Evolutionary conservation across 2,797 vertebrate species (phyloP), one percentile per base, ranked within the genome.

Genomic region (Myoxocephalus aenaeus): DNA sequence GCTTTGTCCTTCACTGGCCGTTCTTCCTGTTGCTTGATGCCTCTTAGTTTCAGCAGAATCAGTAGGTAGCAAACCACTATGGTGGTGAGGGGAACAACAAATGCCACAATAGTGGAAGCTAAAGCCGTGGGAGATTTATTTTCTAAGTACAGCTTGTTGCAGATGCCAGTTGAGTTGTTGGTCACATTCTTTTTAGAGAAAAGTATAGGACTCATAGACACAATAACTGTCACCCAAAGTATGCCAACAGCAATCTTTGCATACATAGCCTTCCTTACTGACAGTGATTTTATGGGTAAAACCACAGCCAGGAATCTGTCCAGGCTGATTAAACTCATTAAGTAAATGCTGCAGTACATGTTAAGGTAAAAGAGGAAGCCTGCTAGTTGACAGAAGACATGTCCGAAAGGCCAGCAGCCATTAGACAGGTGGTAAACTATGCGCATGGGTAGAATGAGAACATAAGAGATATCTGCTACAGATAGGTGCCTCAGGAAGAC

Each of bases 281-380:
- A 71, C 40, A 59, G 83, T 20, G 90, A 89, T 54, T 64, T 92
- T 70, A 93, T 17, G 1, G 94, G 93, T 1, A 94, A 32, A 69
- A 90, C 82, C 48, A 95, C 82, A 66, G 94, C 93, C 22, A 95
- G 48, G 58, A 95, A 86, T 73, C 95, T 93, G 75, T 96, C 93
- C 18, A 95, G 71, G 70, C 95, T 94, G 74, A 96, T 94, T 64
- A 93, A 92, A 53, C 93, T 90, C 92, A 95, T 95, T 14, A 95
- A 72, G 65, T 92, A 96, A 36, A 96, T 81, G 75, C 95, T 96
- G 83, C 94, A 93, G 82, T 96, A 95, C 91, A 96, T 92, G 87
- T 96, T 96, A 1, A 95, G 69, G 71, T 94, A 95, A 70, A 96
- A 95, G 18, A 96, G 88, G 82, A 95, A 96, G 63, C 94, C 93